Base-by-base conservation (phyloP, 2,113 vertebrate genomes). In the Semnornis frantzii region DNA sequence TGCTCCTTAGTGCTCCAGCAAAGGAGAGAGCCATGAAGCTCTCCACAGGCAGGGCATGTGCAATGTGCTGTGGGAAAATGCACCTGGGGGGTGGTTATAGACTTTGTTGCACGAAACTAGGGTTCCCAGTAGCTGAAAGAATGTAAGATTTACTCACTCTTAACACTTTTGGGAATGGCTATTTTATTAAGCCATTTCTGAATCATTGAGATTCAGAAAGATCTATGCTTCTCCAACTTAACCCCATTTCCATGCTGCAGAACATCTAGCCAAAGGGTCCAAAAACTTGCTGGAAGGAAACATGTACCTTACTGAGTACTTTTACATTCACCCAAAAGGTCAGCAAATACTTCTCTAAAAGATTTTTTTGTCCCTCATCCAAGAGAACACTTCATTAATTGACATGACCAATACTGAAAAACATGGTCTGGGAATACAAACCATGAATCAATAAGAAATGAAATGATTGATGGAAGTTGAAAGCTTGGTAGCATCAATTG, bases 351-450 rank as follows among this genome's bases (percentile, higher is more conserved):
- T 83, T 9, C 20, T 74, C 27, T 83, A 58, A 80, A 76, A 92
- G 27, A 83, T 55, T 24, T 14, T 66, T 91, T 86, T 90, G 17
- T 21, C 86, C n/a, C 19, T 80, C 2, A 0, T 50, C 27, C 81
- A 81, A 88, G 21, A 85, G 52, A 78, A 74, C 42, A 64, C 12
- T 86, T 90, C n/a, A 81, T 88, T 90, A 88, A 90, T 33, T 75
- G 69, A 83, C 37, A 57, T 52, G 42, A 83, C 24, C 74, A 81
- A 95, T 46, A 64, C 24, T 59, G 21, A 74, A 28, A 79, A 79
- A 33, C 60, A 88, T 0, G 1, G 18, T 19, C 62, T 75, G 11
- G 33, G 65, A 71, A 94, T 88, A 92, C 24, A 68, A 14, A 60
- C 24, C 7, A 66, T 92, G 68, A 88, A 92, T 90, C 89, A 83